Conservation (phyloP, 2,797 vertebrate genomes). For the Scleropages formosus region DNA sequence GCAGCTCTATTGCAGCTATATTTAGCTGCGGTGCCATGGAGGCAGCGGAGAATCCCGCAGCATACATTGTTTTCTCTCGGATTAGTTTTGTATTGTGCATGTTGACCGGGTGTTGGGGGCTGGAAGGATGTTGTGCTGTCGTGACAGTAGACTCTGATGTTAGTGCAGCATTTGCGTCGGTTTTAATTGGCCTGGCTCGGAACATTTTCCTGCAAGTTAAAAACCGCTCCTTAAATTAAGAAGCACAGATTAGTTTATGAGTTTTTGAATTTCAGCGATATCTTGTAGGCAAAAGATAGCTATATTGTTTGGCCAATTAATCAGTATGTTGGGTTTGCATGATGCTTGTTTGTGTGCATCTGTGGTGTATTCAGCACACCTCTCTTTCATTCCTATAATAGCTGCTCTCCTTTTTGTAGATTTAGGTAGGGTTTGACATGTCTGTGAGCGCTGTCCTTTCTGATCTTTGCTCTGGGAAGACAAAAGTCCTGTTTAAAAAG, state of each 20-base stretch:
- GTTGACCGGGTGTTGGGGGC: background rate
- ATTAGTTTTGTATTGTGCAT: conserved; percentile 45
- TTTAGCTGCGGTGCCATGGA: conserved; percentile 60
- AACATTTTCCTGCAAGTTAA: too few species aligned
- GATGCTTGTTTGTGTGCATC: background rate
- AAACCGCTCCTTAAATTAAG: too few species aligned
- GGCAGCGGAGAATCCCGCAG: conserved; percentile 52
- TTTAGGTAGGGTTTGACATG: too few species aligned
- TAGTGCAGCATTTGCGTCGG: too few species aligned
- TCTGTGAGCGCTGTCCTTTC: background rate
- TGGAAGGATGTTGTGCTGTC: conserved; percentile 15
- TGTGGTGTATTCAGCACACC: too few species aligned
- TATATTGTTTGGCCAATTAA: too few species aligned
- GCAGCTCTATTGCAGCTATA: conserved; percentile 63
- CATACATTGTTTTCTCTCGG: conserved; percentile 9
- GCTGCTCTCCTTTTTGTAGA: background rate
- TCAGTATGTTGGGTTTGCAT: too few species aligned
- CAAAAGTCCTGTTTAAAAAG: conserved; percentile 29
- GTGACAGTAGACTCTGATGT: background rate
- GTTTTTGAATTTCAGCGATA: too few species aligned
- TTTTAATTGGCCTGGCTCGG: too few species aligned
- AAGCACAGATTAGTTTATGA: too few species aligned
- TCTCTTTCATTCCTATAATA: too few species aligned
- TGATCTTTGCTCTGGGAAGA: conserved; percentile 13
- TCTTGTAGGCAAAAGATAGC: too few species aligned